Conservation (phyloP, 2,797 vertebrate species). For the Bradypus variegatus region DNA sequence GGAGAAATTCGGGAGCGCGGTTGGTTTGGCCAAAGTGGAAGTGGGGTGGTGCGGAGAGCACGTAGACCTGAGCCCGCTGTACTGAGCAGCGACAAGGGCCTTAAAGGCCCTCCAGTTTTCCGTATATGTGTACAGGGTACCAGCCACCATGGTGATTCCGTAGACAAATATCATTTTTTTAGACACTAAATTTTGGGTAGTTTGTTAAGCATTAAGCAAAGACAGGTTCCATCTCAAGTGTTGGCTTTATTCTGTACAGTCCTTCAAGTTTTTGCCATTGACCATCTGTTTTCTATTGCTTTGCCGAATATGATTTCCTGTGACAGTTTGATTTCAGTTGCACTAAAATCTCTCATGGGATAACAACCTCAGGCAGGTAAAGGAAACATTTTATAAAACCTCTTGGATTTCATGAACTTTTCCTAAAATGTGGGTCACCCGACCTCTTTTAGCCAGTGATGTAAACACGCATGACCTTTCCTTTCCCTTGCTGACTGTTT, state of each 20-base stretch:
- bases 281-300: background rate
- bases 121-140: too few species aligned
- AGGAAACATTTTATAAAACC: background rate
- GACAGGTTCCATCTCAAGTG: too few species aligned
- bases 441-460: background rate
- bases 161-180: too few species aligned
- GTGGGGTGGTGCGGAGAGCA: too few species aligned
- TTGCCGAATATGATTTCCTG: background rate
- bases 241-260: background rate
- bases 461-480: background rate
- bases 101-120: too few species aligned
- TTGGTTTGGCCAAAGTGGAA: too few species aligned
- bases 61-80: too few species aligned
- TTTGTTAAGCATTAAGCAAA: background rate
- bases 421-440: background rate
- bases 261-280: background rate
- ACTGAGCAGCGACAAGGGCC: too few species aligned
- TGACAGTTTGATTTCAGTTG: background rate
- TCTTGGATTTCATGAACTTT: background rate
- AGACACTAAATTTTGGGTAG: background rate
- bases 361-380: background rate
- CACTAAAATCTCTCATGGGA: background rate
- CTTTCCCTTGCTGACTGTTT: background rate
- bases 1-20: too few species aligned
- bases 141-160: too few species aligned